phyloP scores from a whole-genome alignment of 2,797 vertebrate genomes.

The Enoplosus armatus region DNA sequence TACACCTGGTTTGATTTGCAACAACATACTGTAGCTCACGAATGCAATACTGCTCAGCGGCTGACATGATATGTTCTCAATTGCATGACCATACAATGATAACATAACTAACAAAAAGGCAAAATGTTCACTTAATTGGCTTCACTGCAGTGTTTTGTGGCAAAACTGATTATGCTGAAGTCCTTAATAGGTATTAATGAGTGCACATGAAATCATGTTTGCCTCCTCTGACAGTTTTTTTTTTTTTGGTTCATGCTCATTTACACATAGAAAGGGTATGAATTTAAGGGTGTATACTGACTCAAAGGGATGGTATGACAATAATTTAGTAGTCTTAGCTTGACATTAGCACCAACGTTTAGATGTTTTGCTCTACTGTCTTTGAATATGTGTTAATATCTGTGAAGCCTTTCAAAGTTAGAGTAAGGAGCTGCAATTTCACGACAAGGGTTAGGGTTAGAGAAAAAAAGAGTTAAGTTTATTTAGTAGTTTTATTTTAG shows the following conservation, averaged over 20 bases:
- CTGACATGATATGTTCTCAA: background rate
- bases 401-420: background rate
- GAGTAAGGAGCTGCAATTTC: background rate
- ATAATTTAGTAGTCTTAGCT: background rate
- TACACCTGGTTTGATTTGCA: background rate
- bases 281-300: background rate
- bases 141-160: background rate
- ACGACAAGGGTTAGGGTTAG: background rate
- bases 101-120: background rate
- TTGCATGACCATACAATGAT: background rate
- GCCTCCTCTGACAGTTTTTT: too few species aligned
- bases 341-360: background rate
- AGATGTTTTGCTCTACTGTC: background rate
- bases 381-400: background rate
- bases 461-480: background rate
- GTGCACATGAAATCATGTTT: background rate
- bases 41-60: background rate
- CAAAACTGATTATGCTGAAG: too few species aligned
- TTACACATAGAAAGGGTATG: background rate
- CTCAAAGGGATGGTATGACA: background rate
- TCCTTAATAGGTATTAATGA: too few species aligned
- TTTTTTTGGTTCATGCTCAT: background rate
- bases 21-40: background rate
- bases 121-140: background rate
- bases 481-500: background rate